phyloP scores from a whole-genome alignment of 2,888 invertebrate species.

The Selenia dentaria region DNA sequence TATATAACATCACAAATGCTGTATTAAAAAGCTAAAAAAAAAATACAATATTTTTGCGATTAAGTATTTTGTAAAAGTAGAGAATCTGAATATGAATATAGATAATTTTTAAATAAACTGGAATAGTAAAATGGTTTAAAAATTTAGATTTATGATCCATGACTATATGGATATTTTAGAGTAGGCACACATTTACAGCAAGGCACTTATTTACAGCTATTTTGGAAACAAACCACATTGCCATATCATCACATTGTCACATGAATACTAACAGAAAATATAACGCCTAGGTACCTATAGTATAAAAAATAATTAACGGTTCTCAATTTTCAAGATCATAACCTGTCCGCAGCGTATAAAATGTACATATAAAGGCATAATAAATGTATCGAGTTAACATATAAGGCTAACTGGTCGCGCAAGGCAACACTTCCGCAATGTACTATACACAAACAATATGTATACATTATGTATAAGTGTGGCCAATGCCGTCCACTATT shows the following conservation, averaged over 20 bases:
- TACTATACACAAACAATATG: conserved; percentile 56
- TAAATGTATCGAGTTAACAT: conserved; percentile 53
- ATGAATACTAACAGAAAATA: neutral
- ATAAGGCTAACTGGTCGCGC: conserved; percentile 69
- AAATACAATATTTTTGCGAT: too few species aligned
- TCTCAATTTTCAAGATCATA: conserved; percentile 38
- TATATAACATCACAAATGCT: too few species aligned
- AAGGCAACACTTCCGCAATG: conserved; percentile 70
- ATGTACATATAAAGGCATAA: conserved; percentile 41
- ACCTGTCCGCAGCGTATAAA: conserved; percentile 34
- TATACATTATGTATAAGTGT: conserved; percentile 59
- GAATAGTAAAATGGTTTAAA: too few species aligned
- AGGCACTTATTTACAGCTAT: too few species aligned
- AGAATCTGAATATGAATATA: too few species aligned
- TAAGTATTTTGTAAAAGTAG: too few species aligned
- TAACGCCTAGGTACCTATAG: conserved; percentile 8
- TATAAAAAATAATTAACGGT: conserved; percentile 13
- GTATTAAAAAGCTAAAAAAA: too few species aligned
- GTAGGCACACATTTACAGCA: too few species aligned
- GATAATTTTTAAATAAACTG: too few species aligned
- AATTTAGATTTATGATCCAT: too few species aligned
- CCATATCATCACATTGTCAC: neutral
- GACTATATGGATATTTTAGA: too few species aligned
- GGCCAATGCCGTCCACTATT: conserved; percentile 73
- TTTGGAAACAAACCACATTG: too few species aligned